Evolutionary conservation across 2,797 vertebrate species (phyloP), one percentile per base, ranked within the genome.

Genomic region (Pseudomugil gertrudae): DNA sequence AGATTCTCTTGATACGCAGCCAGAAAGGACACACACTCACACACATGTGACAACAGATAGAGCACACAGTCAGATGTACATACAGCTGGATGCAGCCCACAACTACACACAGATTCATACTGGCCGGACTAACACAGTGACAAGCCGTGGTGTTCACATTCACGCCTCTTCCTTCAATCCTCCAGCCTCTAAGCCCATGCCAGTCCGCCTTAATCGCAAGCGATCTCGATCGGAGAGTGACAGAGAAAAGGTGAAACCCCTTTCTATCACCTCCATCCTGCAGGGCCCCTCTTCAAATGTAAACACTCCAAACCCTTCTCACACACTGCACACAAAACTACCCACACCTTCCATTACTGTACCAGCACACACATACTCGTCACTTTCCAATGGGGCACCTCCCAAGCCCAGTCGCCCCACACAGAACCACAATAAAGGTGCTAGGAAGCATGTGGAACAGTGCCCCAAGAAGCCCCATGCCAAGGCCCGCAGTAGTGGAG

Each of bases 211-310:
- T 72, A 96, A 96, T 85, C 95, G 96, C 65, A 98, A 98, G 82
- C 94, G 97, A 26, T 98, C 97, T 63, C 95, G 94, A 62, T 98
- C 98, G 0, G 98, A 99, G 91, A 99, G 98, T 0, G 98, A 99
- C 93, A 96, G 98, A 13, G 98, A 99, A 77, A 98, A 98, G 88
- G 96, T 99, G 78, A 96, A 96, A 63, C 98, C 98, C 65, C 92
- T 99, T 33, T 96, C 98, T 40, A 98, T 99, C 78, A 94, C 96
- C 86, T 97, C 96, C 86, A 98, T 99, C 87, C 95, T 99, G 78
- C 95, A 95, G 66, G 95, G 95, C 77, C 94, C 96, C 2, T 90
- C 95, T 0, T 95, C 86, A 21, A 81, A 87, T 15, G 7, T 70
- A 58, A 58, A 96, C 86, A 94, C 93, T 52, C 93, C 95, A 0